Percentiles rank a stretch among this genome's conserved stretches.
Evolutionary conservation across 2,113 vertebrate genomes (phyloP).

Genomic region (Galemys pyrenaicus): DNA sequence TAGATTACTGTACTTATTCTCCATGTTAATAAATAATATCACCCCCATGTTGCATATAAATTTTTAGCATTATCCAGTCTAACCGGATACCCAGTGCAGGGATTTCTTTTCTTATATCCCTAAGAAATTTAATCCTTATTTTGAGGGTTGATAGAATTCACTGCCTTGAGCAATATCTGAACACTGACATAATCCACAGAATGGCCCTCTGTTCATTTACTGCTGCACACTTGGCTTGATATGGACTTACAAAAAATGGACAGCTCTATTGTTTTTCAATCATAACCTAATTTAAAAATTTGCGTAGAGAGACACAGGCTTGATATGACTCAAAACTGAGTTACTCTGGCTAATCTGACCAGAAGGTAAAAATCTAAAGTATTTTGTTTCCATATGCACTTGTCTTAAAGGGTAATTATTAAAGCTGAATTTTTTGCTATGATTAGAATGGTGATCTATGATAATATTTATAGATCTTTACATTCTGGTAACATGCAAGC

Average conservation of each 20-base stretch:
- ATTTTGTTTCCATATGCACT: slow-evolving; percentile 43
- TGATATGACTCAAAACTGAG: neutral
- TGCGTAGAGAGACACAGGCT: neutral
- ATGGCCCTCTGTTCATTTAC: neutral
- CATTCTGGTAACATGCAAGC: neutral
- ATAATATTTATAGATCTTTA: slow-evolving; percentile 36
- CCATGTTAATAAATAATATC: neutral
- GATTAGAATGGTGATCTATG: neutral
- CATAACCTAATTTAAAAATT: neutral
- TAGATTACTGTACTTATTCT: neutral
- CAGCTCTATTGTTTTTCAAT: neutral
- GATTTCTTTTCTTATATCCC: neutral
- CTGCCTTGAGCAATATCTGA: neutral
- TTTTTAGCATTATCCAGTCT: neutral
- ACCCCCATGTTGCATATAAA: neutral
- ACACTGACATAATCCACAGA: too few relatives aligned
- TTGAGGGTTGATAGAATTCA: neutral
- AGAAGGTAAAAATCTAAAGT: slow-evolving; percentile 29
- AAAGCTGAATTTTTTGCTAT: neutral
- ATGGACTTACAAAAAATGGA: neutral
- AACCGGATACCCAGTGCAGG: neutral
- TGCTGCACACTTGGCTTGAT: neutral
- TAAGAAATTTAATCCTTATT: neutral
- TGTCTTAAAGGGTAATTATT: slow-evolving; percentile 39
- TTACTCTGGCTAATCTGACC: neutral